These are phyloP conservation scores for Icerya purchasi DNA, from an alignment of 2,888 invertebrate species.

Conservation along the genomic window DNA sequence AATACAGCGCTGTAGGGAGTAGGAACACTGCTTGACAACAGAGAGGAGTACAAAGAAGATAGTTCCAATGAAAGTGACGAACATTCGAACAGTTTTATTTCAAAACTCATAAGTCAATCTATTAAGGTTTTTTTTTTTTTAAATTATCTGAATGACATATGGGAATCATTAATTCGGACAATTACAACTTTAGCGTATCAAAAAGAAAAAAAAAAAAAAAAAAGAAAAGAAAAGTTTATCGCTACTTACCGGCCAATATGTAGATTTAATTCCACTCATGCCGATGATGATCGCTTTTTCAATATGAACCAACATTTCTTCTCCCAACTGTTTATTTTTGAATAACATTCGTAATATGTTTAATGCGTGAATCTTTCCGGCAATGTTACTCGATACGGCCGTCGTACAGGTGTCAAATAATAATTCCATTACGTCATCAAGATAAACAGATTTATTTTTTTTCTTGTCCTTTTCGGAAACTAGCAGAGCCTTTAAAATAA, in stretches of 20 bases:
- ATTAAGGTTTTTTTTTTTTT: no score
- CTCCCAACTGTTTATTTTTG: slow-evolving; percentile 52
- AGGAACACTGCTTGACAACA: no score
- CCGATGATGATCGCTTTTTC: slow-evolving; percentile 39
- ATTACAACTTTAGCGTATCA: no score
- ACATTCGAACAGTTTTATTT: no score
- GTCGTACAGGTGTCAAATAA: slow-evolving; percentile 25
- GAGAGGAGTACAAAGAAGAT: no score
- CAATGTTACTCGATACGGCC: slow-evolving; percentile 25
- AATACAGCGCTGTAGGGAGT: no score
- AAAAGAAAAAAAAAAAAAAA: no score
- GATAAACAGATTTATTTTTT: slow-evolving; percentile 20
- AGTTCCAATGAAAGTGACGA: no score
- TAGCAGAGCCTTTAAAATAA: slow-evolving; percentile 43
- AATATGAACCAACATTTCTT: slow-evolving; percentile 43
- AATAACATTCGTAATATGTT: slow-evolving; percentile 68
- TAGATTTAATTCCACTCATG: slow-evolving; percentile 47
- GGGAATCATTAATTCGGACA: no score
- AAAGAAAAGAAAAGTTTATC: no score
- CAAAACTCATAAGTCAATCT: no score
- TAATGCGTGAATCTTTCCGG: slow-evolving; percentile 50
- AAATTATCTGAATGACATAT: no score
- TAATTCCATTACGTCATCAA: slow-evolving; percentile 27
- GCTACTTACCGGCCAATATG: slow-evolving; percentile 59
- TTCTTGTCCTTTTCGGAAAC: slow-evolving; percentile 40